Conservation (phyloP, 2,113 vertebrate species). For the Gambusia affinis region DNA sequence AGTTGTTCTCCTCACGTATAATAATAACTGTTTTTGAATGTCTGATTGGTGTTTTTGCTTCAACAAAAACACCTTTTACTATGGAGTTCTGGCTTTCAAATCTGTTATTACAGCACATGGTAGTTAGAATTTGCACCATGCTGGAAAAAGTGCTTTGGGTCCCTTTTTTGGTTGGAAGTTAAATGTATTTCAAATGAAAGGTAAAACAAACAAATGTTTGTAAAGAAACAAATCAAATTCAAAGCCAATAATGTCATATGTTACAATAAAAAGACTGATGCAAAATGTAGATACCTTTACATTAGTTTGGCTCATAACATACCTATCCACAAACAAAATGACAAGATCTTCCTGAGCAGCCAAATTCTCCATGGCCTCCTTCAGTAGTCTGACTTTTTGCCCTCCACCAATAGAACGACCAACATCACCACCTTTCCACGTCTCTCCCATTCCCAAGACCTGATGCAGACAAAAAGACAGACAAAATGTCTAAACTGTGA, state of each 20-base stretch:
- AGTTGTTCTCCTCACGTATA: conserved; percentile 42
- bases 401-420: conserved; percentile 92
- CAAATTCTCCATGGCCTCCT: conserved; percentile 84
- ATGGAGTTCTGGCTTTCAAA: conserved; percentile 34
- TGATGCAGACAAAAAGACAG: conserved; percentile 54
- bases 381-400: conserved; percentile 94
- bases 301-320: conserved; percentile 34
- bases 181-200: conserved; percentile 16
- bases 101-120: conserved; percentile 48
- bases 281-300: not conserved
- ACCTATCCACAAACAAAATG: conserved; percentile 92
- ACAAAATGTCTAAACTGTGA: not conserved
- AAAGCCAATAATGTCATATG: not conserved
- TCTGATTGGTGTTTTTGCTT: conserved; percentile 23
- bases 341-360: conserved; percentile 88
- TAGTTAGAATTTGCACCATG: conserved; percentile 44
- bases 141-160: conserved; percentile 18
- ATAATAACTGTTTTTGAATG: conserved; percentile 57
- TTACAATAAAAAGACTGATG: not conserved
- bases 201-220: conserved; percentile 23
- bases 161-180: conserved; percentile 14
- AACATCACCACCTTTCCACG: conserved; percentile 91
- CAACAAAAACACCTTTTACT: conserved; percentile 31
- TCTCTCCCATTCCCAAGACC: conserved; percentile 91
- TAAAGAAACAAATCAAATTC: not conserved